Percentiles rank a stretch among this genome's conserved stretches.
Conservation (phyloP, 2,797 vertebrate genomes). For the Aplochiton taeniatus region DNA sequence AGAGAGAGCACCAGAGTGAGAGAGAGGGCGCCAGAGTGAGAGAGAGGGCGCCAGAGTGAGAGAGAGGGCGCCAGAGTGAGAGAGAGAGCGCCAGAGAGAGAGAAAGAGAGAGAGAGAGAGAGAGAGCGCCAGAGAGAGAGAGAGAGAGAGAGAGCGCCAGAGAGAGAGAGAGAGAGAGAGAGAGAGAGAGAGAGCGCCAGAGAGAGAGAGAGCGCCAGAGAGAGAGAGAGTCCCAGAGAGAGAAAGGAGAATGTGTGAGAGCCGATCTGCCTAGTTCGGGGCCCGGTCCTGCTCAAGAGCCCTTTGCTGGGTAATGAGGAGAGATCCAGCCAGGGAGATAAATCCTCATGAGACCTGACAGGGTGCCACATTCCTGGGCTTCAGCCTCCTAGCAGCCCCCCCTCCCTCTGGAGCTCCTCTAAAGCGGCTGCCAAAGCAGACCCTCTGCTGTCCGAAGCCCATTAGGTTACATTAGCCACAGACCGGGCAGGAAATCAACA, state of each 20-base stretch:
- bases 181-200: constrained; percentile 24
- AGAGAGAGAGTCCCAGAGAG: neutral
- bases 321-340: constrained; percentile 58
- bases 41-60: constrained; percentile 1
- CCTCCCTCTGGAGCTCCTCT: constrained; percentile 41
- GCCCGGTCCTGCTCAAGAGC: constrained; percentile 48
- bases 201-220: neutral
- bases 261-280: constrained; percentile 46
- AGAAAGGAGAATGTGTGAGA: constrained; percentile 32
- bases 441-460: constrained; percentile 19
- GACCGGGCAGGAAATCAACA: too few relatives aligned
- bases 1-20: too few relatives aligned
- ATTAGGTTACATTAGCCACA: constrained; percentile 22
- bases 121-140: too few relatives aligned
- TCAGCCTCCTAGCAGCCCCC: constrained; percentile 56
- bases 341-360: constrained; percentile 73
- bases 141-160: neutral
- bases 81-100: constrained; percentile 15
- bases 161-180: constrained; percentile 27
- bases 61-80: neutral
- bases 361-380: constrained; percentile 71
- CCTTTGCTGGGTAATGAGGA: constrained; percentile 60
- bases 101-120: neutral
- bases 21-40: too few relatives aligned
- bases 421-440: constrained; percentile 45